Evolutionary conservation across 2,113 vertebrate genomes (phyloP).

Genomic region (Boulengeromyrus knoepffleri): DNA sequence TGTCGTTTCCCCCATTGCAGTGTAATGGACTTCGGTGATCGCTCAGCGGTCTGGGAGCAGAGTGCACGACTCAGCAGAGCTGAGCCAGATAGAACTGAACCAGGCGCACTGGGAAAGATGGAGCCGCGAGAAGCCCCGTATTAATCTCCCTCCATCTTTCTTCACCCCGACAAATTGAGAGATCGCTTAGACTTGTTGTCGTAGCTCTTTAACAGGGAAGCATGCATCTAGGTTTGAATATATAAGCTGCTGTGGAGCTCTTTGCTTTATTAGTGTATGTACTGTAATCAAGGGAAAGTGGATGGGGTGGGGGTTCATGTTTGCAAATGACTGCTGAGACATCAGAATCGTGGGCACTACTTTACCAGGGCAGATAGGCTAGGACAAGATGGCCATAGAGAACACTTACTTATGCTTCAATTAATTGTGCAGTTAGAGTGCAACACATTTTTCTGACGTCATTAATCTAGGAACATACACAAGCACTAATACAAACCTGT

Average conservation of each 20-base stretch:
- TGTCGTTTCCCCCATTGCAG: conserved; percentile 23
- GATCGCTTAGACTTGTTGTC: neutral
- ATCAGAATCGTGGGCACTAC: neutral
- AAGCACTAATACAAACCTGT: neutral
- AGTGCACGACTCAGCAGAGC: conserved; percentile 11
- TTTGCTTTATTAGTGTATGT: neutral
- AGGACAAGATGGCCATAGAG: neutral
- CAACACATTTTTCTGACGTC: neutral
- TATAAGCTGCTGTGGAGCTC: neutral
- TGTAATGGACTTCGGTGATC: conserved; percentile 33
- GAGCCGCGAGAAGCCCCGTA: neutral
- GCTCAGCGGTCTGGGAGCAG: conserved; percentile 35
- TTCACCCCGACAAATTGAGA: neutral
- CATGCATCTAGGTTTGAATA: neutral
- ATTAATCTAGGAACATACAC: neutral
- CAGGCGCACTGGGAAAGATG: neutral
- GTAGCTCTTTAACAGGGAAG: neutral
- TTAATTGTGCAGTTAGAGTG: neutral
- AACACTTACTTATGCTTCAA: neutral
- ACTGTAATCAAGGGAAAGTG: neutral
- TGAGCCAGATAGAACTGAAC: neutral
- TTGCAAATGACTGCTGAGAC: conserved; percentile 1
- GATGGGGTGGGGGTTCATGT: neutral
- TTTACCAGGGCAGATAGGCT: neutral
- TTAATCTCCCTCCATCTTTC: neutral